Base-by-base conservation (phyloP, 2,888 invertebrate species). In the Chloromyia formosa region DNA sequence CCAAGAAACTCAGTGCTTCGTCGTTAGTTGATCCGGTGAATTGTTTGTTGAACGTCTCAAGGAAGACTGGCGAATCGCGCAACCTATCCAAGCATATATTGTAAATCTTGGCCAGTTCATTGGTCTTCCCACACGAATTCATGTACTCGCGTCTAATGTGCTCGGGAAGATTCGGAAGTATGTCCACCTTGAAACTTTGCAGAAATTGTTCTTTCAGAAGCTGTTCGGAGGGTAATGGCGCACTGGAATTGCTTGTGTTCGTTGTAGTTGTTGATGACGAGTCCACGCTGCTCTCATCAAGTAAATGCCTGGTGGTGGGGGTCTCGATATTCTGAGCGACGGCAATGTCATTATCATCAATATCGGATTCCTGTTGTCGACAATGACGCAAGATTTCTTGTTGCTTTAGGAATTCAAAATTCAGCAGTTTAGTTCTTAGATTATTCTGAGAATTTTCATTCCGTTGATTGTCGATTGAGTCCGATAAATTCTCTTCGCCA, bases 1-100 rank as follows among this genome's bases (percentile, higher is more conserved):
- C 77, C 1, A 84, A 78, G 73, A 84, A 84, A 56, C 84, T 82
- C n/a, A 84, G 77, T 1, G 81, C 81, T 74, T 80, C 64, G 0
- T 81, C 80, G 78, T 82, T 82, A 42, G 35, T 71, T 4, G 56
- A 40, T 12, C 18, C 12, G n/a, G 40, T 53, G 7, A 58, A 18
- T 40, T 35, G 1, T 4, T 9, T 4, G n/a, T 20, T 35, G 1
- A 14, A 5, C 1, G 12, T 9, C 5, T 49, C 66, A 49, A 3
- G 18, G 9, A 56, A 40, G 16, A 20, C 2, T 16, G 16, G 12
- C 9, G 18, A 9, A 35, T 35, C 40, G 3, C 27, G 27, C 20
- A 71, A 35, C 40, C 49, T 71, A 7, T 71, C 56, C 20, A 71
- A 14, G 20, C 71, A 71, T 58, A 71, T 71, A 16, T 23, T 54